These are phyloP conservation scores for Diadegma fenestrale DNA, from an alignment of 2,888 invertebrate species.

Conservation along the genomic window DNA sequence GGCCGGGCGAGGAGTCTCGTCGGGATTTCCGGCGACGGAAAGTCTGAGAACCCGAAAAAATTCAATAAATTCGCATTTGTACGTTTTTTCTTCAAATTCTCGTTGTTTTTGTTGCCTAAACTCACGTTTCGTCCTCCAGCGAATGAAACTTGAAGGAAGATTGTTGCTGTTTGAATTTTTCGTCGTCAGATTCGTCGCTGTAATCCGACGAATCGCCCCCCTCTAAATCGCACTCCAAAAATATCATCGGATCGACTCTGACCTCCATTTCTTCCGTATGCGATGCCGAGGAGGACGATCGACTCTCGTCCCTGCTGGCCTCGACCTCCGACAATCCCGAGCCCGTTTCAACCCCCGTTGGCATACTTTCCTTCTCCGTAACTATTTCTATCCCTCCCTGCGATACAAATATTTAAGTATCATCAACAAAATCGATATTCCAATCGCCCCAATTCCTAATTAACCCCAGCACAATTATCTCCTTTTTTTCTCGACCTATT, in stretches of 20 bases:
- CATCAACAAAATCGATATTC: not conserved
- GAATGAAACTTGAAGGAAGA: constrained; percentile 14
- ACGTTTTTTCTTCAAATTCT: too few species aligned
- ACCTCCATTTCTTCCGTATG: constrained; percentile 88
- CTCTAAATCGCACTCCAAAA: constrained; percentile 87
- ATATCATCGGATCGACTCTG: constrained; percentile 89
- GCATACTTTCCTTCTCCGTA: constrained; percentile 75
- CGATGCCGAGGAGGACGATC: constrained; percentile 70
- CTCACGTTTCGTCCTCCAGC: constrained; percentile 44
- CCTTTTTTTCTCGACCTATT: too few species aligned
- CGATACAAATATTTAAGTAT: not conserved
- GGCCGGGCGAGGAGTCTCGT: constrained; percentile 38
- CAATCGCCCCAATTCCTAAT: not conserved
- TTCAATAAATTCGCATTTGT: too few species aligned
- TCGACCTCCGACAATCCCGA: constrained; percentile 73
- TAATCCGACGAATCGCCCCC: constrained; percentile 78
- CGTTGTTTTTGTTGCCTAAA: not conserved
- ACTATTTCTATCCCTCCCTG: constrained; percentile 80
- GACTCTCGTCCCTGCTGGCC: constrained; percentile 59
- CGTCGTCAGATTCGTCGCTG: constrained; percentile 82
- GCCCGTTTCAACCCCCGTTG: constrained; percentile 65
- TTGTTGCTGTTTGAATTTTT: constrained; percentile 71
- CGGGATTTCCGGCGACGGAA: not conserved
- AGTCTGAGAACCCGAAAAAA: constrained; percentile 27
- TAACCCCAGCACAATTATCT: too few species aligned